phyloP scores from a whole-genome alignment of 2,888 invertebrate genomes.

The Dioctria linearis region DNA sequence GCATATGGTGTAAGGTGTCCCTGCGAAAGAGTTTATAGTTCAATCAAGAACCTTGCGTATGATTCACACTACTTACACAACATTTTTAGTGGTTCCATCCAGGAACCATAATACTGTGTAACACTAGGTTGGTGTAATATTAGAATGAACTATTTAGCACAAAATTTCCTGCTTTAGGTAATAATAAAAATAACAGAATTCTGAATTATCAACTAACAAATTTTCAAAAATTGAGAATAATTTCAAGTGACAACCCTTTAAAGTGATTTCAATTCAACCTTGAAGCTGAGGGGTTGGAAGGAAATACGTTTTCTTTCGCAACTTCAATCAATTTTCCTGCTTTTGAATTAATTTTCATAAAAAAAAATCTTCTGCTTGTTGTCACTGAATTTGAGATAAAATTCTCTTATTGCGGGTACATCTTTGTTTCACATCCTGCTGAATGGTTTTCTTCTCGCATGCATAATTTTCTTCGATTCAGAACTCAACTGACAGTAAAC shows the following conservation, averaged over 20 bases:
- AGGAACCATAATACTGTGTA: no score
- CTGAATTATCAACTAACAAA: no score
- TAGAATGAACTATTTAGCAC: no score
- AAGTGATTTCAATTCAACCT: not conserved
- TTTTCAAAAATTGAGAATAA: no score
- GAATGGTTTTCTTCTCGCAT: slow-evolving; percentile 36
- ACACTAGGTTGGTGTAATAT: no score
- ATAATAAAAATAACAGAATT: no score
- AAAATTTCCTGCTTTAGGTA: no score
- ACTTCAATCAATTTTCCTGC: not conserved
- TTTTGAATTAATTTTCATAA: slow-evolving; percentile 3
- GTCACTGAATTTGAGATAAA: slow-evolving; percentile 28
- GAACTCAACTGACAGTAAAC: slow-evolving; percentile 3
- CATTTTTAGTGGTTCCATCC: no score
- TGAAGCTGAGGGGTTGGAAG: not conserved
- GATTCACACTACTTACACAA: no score
- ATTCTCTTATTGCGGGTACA: slow-evolving; percentile 2
- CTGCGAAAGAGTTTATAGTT: no score
- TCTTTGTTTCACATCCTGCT: slow-evolving; percentile 41
- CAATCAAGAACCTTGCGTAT: no score
- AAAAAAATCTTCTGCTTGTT: slow-evolving; percentile 26
- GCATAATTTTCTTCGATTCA: slow-evolving; percentile 38
- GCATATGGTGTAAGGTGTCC: no score
- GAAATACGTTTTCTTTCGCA: not conserved
- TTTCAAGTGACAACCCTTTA: not conserved